Evolutionary conservation across 2,888 invertebrate genomes (phyloP), one percentile per base, ranked within the genome.

Genomic region (Lycocerus yunnanus): DNA sequence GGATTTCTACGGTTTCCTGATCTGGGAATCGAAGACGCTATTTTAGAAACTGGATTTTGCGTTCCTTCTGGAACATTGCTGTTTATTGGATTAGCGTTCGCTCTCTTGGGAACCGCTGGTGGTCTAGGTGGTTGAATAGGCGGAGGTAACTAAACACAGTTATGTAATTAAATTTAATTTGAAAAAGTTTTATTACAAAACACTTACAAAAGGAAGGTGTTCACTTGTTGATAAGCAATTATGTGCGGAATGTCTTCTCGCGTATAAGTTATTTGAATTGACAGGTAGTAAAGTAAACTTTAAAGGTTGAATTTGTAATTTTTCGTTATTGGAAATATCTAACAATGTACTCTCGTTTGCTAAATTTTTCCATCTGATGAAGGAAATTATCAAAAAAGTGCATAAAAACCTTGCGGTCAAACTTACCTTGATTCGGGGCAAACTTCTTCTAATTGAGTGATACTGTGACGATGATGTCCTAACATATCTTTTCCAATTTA

Each of bases 91-190:
- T 73, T 73, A 60, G 82, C 79, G 74, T 82, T 80, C 43, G 81
- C 87, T 72, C 90, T 83, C 80, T 89, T 88, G 60, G 90, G 89
- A 60, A 89, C 88, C 60, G 88, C 88, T 14, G 89, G 89, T 66
- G 89, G 88, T 78, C 88, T 84, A 76, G 86, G 78, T 21, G 89
- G 21, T 15, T 71, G 88, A 72, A 88, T 87, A 69, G 88, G 88
- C 9, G 88, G 88, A 59, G 88, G 88, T 75, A 84, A 83, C 84
- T 84, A 73, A 20, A 61, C 11, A 24, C 27, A 15, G 24, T 43
- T 60, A 69, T 15, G 59, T 16, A 58, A 27, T 14, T 72, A 15
- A 18, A 27, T 68, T 15, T 18, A 14, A 15, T 15, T 58, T 43
- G 4, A 18, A 15, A 72, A 71, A 15, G 11, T 15, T 18, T 63